Evolutionary conservation across 2,113 vertebrate genomes (phyloP).

Genomic region (Daboia siamensis): DNA sequence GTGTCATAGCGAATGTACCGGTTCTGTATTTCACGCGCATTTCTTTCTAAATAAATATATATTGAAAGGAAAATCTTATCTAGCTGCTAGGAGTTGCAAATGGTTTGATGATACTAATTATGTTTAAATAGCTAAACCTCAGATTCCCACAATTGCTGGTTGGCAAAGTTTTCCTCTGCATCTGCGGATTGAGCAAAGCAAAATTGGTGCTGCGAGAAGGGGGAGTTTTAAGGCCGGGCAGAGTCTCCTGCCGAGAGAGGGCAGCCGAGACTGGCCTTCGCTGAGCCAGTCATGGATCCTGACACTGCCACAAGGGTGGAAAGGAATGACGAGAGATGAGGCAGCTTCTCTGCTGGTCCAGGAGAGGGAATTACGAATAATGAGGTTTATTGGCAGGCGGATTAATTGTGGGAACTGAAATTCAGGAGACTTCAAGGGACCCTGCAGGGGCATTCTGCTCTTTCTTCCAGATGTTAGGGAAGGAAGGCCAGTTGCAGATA

Average conservation of each 20-base stretch:
- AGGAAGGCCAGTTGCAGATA: too few relatives aligned
- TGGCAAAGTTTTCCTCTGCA: background rate
- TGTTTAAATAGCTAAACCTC: background rate
- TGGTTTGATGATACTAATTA: background rate
- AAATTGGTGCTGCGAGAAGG: background rate
- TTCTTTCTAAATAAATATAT: background rate
- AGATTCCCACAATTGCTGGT: background rate
- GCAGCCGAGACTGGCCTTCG: constrained; percentile 44
- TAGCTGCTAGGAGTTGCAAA: background rate
- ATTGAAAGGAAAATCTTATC: background rate
- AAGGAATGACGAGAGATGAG: background rate
- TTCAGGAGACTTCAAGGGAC: background rate
- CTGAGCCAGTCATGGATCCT: background rate
- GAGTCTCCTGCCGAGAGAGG: constrained; percentile 54
- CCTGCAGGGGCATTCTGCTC: background rate
- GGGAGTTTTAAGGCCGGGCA: background rate
- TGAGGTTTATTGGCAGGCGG: background rate
- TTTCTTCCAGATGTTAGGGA: background rate
- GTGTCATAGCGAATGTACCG: background rate
- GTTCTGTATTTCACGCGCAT: background rate
- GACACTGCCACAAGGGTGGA: background rate
- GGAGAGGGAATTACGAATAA: background rate
- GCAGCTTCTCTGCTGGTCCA: background rate
- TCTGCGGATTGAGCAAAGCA: background rate
- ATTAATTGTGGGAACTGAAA: background rate